Evolutionary conservation across 1,140 invertebrate genomes (phyloP).

Genomic region (Dendroctonus valens): DNA sequence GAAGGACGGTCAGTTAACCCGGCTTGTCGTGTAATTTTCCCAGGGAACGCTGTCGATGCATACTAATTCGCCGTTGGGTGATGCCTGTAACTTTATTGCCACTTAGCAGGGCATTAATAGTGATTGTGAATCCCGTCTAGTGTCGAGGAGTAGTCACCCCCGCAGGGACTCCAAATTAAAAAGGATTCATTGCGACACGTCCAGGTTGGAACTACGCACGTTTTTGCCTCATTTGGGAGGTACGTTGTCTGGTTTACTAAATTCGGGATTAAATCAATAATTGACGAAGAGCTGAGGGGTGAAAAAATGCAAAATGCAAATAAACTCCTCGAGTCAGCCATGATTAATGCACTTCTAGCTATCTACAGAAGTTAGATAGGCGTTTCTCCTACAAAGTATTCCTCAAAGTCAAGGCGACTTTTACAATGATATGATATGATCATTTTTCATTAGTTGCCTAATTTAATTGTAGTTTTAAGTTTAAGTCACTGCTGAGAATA

Average conservation of each 20-base stretch:
- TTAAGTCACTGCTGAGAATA: no score
- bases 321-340: no score
- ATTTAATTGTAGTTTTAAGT: no score
- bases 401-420: no score
- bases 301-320: background rate
- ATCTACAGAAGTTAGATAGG: no score
- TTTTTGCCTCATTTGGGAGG: conserved; percentile 33
- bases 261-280: conserved; percentile 11
- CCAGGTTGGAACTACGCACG: conserved; percentile 35
- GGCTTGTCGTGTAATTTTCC: conserved; percentile 30
- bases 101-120: conserved; percentile 48
- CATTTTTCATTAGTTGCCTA: no score
- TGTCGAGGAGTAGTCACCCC: conserved; percentile 20
- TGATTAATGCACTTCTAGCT: no score
- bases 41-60: conserved; percentile 38
- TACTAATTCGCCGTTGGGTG: conserved; percentile 42
- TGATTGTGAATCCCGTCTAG: conserved; percentile 44
- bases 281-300: conserved; percentile 3
- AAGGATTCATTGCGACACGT: conserved; percentile 31
- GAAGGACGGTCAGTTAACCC: conserved; percentile 39
- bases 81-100: conserved; percentile 47
- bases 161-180: conserved; percentile 29
- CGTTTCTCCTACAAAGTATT: no score
- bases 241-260: conserved; percentile 31
- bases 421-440: no score